Conservation (phyloP, 2,113 vertebrate genomes). For the Lutjanus erythropterus region DNA sequence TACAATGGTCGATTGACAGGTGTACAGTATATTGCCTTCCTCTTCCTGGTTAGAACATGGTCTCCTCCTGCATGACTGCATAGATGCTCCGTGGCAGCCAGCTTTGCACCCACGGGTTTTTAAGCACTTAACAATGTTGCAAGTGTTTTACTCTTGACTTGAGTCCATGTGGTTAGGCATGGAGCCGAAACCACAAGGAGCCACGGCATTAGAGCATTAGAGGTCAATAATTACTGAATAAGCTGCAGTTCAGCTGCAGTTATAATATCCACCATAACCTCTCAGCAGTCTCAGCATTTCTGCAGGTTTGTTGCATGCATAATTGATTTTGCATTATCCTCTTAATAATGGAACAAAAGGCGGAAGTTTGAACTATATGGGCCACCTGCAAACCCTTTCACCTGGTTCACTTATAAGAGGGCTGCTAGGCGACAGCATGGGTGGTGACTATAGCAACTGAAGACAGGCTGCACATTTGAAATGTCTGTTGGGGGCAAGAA, state of each 20-base stretch:
- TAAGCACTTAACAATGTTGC: constrained; percentile 48
- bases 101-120: constrained; percentile 40
- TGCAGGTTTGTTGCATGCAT: background rate
- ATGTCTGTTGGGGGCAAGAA: constrained; percentile 2
- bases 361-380: constrained; percentile 25
- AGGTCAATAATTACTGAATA: constrained; percentile 44
- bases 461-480: constrained; percentile 47
- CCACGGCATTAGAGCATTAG: background rate
- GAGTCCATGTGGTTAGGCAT: constrained; percentile 48
- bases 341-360: constrained; percentile 31
- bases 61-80: constrained; percentile 45
- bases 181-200: constrained; percentile 41
- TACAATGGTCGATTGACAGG: constrained; percentile 68
- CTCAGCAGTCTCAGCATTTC: background rate
- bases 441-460: constrained; percentile 60
- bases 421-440: constrained; percentile 53
- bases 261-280: constrained; percentile 1
- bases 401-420: constrained; percentile 43
- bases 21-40: constrained; percentile 62
- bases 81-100: constrained; percentile 32
- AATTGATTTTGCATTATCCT: constrained; percentile 22
- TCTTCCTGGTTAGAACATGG: constrained; percentile 77
- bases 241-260: background rate
- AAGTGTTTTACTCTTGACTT: constrained; percentile 54
- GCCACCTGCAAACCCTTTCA: constrained; percentile 57